Evolutionary conservation across 2,888 invertebrate genomes (phyloP), one percentile per base, ranked within the genome.

Genomic region (Dryadula phaetusa): DNA sequence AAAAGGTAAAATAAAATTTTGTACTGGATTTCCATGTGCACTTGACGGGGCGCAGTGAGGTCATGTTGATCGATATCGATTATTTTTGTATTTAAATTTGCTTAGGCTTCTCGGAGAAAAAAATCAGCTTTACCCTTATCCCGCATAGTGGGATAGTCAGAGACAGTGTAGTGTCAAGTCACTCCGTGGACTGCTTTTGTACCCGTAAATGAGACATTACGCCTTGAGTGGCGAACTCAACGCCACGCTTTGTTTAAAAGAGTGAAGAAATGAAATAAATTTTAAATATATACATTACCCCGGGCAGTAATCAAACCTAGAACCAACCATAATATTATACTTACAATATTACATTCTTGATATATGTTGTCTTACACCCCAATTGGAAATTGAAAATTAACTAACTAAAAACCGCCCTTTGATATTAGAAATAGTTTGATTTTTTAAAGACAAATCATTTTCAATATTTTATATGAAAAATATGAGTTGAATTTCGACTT

Each of bases 1-100:
- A 82, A n/a, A 75, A 18, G 18, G 12, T 32, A 69, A 82, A 78
- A 75, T 82, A 78, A 78, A 76, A 4, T 25, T n/a, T 56, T 78
- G 77, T 77, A 77, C 46, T 25, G 47, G 61, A 77, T 73, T 79
- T 79, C 79, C 73, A 79, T 10, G 44, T 18, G 28, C 3, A 14
- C 16, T 44, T 58, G 54, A 56, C 54, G 40, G 22, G 22, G 37
- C 8, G 8, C 25, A 22, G 22, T 56, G n/a, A 25, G 7, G 56
- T 22, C 1, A 16, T 22, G 7, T 16, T 22, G 5, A 16, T 64
- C 2, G n/a, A 34, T 54, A 58, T 71, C 71, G 73, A 67, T 73
- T 47, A 69, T 75, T 42, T 49, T 25, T 32, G 20, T 20, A 18
- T 12, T 54, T 16, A 8, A 28, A 20, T 37, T 7, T 40, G 42